phyloP scores from a whole-genome alignment of 2,797 vertebrate genomes.

The Ciconia nigra region DNA sequence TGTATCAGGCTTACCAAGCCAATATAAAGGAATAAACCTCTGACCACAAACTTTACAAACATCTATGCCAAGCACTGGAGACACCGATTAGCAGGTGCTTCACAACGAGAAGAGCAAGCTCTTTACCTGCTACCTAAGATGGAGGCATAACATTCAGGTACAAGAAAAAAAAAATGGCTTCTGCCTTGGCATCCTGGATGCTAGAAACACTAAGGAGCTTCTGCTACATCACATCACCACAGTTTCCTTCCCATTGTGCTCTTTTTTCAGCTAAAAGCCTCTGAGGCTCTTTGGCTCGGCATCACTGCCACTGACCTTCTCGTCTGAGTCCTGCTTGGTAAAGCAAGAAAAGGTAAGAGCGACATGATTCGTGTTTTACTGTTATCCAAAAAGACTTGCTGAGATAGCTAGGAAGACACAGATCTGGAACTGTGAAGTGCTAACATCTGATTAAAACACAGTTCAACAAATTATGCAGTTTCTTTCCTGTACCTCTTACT shows the following conservation, averaged over 20 bases:
- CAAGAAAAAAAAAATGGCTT: neutral
- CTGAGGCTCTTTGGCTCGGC: neutral
- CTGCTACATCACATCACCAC: neutral
- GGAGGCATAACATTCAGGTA: neutral
- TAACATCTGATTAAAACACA: constrained; percentile 6
- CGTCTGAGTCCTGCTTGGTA: neutral
- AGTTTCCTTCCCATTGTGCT: neutral
- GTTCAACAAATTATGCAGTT: neutral
- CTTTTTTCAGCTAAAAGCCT: neutral
- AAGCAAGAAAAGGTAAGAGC: neutral
- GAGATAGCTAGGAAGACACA: neutral
- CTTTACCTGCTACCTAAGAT: neutral
- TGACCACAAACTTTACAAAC: neutral
- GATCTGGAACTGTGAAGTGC: neutral
- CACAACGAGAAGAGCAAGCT: neutral
- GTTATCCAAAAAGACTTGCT: neutral
- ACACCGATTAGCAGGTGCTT: neutral
- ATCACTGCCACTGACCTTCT: neutral
- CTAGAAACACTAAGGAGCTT: neutral
- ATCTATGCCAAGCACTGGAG: neutral
- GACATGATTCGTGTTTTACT: neutral
- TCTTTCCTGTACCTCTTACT: neutral
- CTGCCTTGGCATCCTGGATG: neutral
- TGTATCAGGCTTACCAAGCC: neutral
- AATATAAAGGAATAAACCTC: neutral